Evolutionary conservation across 1,140 invertebrate species (phyloP).

Genomic region (Nebria ingens): DNA sequence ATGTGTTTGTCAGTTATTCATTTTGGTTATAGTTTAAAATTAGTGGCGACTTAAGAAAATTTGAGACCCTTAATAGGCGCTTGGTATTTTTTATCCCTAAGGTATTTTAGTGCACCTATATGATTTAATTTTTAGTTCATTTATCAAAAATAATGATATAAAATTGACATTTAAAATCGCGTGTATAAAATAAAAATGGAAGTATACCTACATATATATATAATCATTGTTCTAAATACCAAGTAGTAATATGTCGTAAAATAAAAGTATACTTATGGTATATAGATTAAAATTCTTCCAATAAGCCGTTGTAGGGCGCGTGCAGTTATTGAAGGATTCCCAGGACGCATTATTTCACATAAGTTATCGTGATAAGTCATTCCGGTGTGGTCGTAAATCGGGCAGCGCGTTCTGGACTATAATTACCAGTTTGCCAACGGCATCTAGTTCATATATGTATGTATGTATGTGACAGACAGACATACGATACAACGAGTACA

Average conservation of each 20-base stretch:
- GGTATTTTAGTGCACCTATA: too few species aligned
- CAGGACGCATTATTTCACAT: not conserved
- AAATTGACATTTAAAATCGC: not conserved
- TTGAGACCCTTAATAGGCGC: too few species aligned
- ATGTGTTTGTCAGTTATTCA: too few species aligned
- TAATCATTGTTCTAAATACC: not conserved
- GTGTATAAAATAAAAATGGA: not conserved
- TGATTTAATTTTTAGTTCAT: too few species aligned
- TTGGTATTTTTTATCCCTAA: too few species aligned
- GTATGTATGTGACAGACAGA: not conserved
- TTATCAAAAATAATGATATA: too few species aligned
- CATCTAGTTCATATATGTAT: not conserved
- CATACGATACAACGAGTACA: not conserved
- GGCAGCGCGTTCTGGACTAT: not conserved
- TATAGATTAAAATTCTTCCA: not conserved
- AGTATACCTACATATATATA: not conserved
- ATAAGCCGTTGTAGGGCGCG: too few species aligned
- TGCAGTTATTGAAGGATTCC: conserved; percentile 1
- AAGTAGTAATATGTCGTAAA: not conserved
- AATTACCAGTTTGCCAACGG: not conserved
- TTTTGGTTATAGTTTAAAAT: too few species aligned
- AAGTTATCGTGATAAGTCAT: not conserved
- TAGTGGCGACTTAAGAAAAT: too few species aligned
- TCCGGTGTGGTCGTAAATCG: not conserved
- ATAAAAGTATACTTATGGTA: too few species aligned